A percentile compares a stretch with the other conserved stretches of the same genome.
Conservation (phyloP, 2,113 vertebrate genomes). For the Uria aalge region DNA sequence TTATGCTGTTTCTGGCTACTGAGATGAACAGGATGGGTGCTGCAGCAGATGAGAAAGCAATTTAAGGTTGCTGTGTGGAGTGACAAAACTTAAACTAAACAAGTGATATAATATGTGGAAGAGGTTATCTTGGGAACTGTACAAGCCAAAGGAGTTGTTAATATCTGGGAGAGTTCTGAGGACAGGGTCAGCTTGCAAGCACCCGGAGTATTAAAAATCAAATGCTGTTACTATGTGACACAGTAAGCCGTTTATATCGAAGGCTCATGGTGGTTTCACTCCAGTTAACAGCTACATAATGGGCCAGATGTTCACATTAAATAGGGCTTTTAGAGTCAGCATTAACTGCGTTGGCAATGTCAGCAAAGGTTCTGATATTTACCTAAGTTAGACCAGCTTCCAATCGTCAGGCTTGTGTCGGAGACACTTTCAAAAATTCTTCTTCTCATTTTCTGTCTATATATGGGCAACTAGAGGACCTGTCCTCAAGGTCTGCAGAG, state of each 20-base stretch:
- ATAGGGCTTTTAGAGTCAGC: neutral
- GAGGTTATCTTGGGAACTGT: neutral
- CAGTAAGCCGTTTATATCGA: neutral
- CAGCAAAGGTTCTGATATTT: neutral
- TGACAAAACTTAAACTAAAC: neutral
- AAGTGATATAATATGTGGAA: neutral
- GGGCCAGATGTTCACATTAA: slow-evolving; percentile 1
- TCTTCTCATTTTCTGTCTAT: neutral
- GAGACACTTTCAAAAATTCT: neutral
- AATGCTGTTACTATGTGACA: neutral
- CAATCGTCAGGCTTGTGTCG: neutral
- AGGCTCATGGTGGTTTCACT: neutral
- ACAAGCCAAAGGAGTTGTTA: neutral
- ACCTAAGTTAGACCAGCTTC: neutral
- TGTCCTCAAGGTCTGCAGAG: neutral
- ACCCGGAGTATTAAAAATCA: neutral
- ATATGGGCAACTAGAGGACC: neutral
- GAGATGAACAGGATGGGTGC: neutral
- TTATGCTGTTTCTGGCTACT: neutral
- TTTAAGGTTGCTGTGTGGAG: neutral
- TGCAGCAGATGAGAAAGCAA: neutral
- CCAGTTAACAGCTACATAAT: neutral
- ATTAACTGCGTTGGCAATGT: neutral
- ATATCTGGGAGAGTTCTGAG: neutral
- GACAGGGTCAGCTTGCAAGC: neutral